Base-by-base conservation (phyloP, 2,113 vertebrate species). In the Bubo blakistoni region DNA sequence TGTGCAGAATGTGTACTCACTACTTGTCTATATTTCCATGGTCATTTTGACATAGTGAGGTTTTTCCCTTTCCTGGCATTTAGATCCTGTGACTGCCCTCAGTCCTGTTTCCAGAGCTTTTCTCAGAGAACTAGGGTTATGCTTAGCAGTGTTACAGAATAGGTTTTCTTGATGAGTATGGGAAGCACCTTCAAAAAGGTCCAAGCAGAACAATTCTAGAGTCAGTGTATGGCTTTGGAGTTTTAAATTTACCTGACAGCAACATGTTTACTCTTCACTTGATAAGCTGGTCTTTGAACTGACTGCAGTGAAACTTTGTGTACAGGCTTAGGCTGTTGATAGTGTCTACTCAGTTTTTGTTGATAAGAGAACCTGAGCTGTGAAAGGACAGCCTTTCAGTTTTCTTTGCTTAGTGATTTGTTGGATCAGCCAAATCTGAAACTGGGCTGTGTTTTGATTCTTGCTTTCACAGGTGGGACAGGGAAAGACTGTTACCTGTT, bases 81-180 rank as follows among this genome's bases (percentile, higher is more conserved):
- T 70, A 32, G 40, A 29, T 62, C 12, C 18, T 38, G 13, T 80
- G 51, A 17, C 15, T 32, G 17, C 13, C 8, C 27, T 72, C 24
- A 25, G 51, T 42, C 32, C 38, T 30, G 12, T 85, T 87, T 71
- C 59, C 86, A 22, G 66, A 88, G 13, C 65, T 12, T 40, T 29
- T 76, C 8, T 51, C 36, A 34, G 38, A 36, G 59, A 52, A 17
- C 13, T 57, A 22, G 51, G 0, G 0, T 59, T 63, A 26, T 0
- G 0, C 16, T 25, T 49, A 40, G n/a, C 36, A 32, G 44, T 0
- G 0, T 58, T 38, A 18, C 16, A 46, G 55, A 70, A 65, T 52
- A 0, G 0, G 6, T 5, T 73, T 44, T 55, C 24, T 32, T 58
- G 30, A 2, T 42, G 19, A 46, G 12, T 17, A 18, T 36, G 13